Evolutionary conservation across 2,113 vertebrate species (phyloP).

Genomic region (Gymnarchus niloticus): DNA sequence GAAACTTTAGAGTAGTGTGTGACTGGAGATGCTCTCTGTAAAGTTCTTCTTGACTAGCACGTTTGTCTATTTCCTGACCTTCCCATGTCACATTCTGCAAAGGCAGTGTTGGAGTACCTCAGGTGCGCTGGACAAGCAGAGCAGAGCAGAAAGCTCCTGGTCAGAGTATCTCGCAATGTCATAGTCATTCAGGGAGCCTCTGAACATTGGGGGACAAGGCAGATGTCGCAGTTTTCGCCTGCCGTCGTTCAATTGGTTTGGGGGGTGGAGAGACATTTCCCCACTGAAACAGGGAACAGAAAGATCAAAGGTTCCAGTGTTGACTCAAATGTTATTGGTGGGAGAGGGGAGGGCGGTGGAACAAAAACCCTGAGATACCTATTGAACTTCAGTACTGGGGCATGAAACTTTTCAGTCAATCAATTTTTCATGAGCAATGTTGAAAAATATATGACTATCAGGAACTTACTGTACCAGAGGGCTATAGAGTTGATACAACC

Average conservation of each 20-base stretch:
- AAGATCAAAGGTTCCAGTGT: neutral
- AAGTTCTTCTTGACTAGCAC: constrained; percentile 32
- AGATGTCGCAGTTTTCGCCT: neutral
- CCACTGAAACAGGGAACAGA: neutral
- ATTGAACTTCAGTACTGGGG: neutral
- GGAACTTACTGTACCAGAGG: neutral
- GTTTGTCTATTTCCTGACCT: constrained; percentile 14
- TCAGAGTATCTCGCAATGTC: constrained; percentile 77
- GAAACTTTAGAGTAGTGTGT: constrained; percentile 65
- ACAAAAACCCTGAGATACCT: neutral
- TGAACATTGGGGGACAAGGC: constrained; percentile 20
- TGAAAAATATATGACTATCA: neutral
- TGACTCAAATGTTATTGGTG: constrained; percentile 50
- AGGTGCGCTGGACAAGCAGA: constrained; percentile 79
- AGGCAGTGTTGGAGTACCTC: constrained; percentile 77
- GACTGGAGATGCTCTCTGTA: constrained; percentile 81
- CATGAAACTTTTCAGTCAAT: neutral
- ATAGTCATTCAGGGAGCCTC: constrained; percentile 51
- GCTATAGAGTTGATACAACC: neutral
- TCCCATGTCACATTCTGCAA: constrained; percentile 69
- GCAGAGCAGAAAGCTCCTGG: constrained; percentile 57
- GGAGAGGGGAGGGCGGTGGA: constrained; percentile 31
- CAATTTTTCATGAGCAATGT: neutral
- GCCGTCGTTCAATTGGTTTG: neutral
- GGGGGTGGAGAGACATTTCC: neutral